Evolutionary conservation across 2,888 invertebrate species (phyloP), one percentile per base, ranked within the genome.

Genomic region (Teinopalpus imperialis): DNA sequence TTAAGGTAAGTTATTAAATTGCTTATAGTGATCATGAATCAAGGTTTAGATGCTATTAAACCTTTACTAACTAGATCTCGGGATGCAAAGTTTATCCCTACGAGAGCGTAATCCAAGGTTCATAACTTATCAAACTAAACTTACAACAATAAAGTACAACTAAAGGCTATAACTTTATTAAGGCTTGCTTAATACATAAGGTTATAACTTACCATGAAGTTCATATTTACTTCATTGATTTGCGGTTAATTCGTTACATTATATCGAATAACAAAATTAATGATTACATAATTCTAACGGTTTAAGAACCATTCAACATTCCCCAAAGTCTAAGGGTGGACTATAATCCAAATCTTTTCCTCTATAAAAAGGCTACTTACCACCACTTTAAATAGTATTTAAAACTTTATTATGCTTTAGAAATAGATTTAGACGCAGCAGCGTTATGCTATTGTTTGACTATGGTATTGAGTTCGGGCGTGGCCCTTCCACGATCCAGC

Each of bases 91-190:
- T 43, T 37, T 43, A 43, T 43, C 30, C 43, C 36, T 30, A 10
- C 2, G 43, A 36, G 36, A 36, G 30, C 21, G 16, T 43, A 30
- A 43, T 36, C 36, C 36, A 30, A 35, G 36, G 30, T 18, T 36
- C 36, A 30, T 43, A 43, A 30, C 36, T 43, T 42, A 36, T 30
- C 43, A 36, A 29, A 30, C 43, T 21, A 43, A 43, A 43, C 30
- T 43, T 43, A 30, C 13, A 21, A 29, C 43, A 35, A 36, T 23
- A 24, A 24, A 31, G 12, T 23, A 9, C 3, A 14, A 10, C 10
- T 30, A 9, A 30, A 21, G 30, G 23, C 23, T 36, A 26, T 8
- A 36, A 30, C 43, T 36, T 36, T 30, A 23, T 36, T 29, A 29
- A 36, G 9, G 29, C 27, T 27, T 40, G 14, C 5, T 8, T 24